These are phyloP conservation scores for Archips crataeganus DNA, from an alignment of 2,888 invertebrate genomes.

Conservation along the genomic window DNA sequence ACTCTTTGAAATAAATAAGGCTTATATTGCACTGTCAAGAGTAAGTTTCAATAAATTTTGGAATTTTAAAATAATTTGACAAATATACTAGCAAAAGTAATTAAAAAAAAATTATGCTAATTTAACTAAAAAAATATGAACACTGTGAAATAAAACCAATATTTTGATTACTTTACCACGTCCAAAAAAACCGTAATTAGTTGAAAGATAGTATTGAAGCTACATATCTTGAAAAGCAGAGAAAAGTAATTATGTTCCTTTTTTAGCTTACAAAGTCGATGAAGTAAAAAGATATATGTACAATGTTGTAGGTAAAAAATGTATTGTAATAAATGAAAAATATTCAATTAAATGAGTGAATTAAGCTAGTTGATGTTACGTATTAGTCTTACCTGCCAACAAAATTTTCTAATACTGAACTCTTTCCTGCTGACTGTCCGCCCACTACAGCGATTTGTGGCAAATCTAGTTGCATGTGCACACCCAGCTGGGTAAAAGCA, in stretches of 20 bases:
- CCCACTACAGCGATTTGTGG: conserved; percentile 99
- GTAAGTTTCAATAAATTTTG: conserved; percentile 8
- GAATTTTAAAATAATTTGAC: no score
- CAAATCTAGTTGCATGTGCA: conserved; percentile 98
- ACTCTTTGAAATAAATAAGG: conserved; percentile 46
- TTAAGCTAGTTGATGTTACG: conserved; percentile 7
- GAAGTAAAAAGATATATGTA: neutral
- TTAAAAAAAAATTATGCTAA: neutral
- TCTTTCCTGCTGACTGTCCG: conserved; percentile 99
- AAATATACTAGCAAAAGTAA: neutral
- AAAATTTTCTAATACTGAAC: conserved; percentile 99
- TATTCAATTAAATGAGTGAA: neutral
- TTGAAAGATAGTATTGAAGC: no score
- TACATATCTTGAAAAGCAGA: neutral
- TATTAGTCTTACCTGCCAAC: conserved; percentile 96
- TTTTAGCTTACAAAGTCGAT: neutral
- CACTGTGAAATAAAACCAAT: neutral
- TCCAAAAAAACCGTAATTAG: neutral
- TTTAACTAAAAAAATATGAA: neutral
- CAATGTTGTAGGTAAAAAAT: neutral
- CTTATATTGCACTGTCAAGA: conserved; percentile 45
- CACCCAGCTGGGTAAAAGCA: conserved; percentile 99
- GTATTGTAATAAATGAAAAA: neutral
- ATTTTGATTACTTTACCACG: neutral
- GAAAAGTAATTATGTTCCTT: neutral